A percentile compares a stretch with the other conserved stretches of the same genome.
These are phyloP conservation scores for Cinclus cinclus DNA, from an alignment of 2,113 vertebrate species.

Conservation along the genomic window DNA sequence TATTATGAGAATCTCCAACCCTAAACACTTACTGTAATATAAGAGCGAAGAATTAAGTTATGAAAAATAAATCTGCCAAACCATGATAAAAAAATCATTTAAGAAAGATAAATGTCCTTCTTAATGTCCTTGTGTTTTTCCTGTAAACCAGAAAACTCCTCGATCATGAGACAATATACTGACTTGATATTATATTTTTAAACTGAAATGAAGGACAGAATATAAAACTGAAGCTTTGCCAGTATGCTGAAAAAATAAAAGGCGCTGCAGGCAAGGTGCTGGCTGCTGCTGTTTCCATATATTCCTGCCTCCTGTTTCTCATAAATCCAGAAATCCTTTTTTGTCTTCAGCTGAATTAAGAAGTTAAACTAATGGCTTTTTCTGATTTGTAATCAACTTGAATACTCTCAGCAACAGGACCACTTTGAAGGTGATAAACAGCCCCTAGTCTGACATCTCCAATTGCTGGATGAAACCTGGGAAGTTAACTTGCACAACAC, in stretches of 20 bases:
- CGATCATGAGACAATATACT: neutral
- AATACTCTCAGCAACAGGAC: neutral
- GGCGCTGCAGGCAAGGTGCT: conserved; percentile 19
- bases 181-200: neutral
- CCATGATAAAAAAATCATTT: neutral
- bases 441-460: neutral
- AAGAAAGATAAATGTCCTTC: neutral
- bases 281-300: conserved; percentile 7
- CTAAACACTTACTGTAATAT: neutral
- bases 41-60: neutral
- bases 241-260: neutral
- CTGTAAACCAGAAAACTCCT: neutral
- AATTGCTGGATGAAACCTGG: neutral
- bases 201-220: neutral
- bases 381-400: neutral
- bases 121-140: neutral
- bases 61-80: neutral
- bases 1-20: neutral
- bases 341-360: neutral
- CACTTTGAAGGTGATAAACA: neutral
- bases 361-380: neutral
- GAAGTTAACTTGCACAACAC: neutral
- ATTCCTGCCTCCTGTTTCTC: neutral
- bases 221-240: neutral
- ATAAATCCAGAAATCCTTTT: neutral